phyloP scores from a whole-genome alignment of 1,140 invertebrate species.

The Drosophila fuyamai region DNA sequence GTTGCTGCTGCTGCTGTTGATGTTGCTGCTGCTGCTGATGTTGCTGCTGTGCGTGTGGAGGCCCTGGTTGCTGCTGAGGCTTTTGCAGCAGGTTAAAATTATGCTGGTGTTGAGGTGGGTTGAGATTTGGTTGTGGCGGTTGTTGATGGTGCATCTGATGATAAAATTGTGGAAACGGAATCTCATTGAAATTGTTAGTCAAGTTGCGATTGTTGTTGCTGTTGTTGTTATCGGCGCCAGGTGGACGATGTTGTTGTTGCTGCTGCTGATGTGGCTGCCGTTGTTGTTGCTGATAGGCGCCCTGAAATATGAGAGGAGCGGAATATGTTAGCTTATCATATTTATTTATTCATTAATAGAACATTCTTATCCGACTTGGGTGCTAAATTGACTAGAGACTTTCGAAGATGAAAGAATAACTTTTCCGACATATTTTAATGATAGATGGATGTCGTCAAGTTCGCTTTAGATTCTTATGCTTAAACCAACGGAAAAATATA shows the following conservation, averaged over 20 bases:
- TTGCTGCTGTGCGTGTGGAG: slow-evolving; percentile 1
- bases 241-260: neutral
- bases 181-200: slow-evolving; percentile 6
- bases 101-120: neutral
- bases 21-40: slow-evolving; percentile 37
- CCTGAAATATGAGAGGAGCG: neutral
- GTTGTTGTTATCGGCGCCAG: slow-evolving; percentile 8
- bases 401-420: too few species aligned
- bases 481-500: too few species aligned
- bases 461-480: too few species aligned
- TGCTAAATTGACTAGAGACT: too few species aligned
- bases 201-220: slow-evolving; percentile 7
- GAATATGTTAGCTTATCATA: neutral
- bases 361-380: too few species aligned
- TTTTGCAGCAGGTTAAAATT: neutral
- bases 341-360: too few species aligned
- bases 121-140: neutral
- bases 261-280: slow-evolving; percentile 1
- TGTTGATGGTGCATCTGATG: slow-evolving; percentile 4
- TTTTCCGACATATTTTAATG: too few species aligned
- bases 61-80: neutral
- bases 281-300: slow-evolving; percentile 8
- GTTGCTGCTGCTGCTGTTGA: slow-evolving; percentile 16
- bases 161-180: slow-evolving; percentile 10
- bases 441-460: too few species aligned